Evolutionary conservation across 92 coral and sea anemone species (phyloP), one percentile per base, ranked within the genome.

Genomic region (Desmophyllum pertusum): DNA sequence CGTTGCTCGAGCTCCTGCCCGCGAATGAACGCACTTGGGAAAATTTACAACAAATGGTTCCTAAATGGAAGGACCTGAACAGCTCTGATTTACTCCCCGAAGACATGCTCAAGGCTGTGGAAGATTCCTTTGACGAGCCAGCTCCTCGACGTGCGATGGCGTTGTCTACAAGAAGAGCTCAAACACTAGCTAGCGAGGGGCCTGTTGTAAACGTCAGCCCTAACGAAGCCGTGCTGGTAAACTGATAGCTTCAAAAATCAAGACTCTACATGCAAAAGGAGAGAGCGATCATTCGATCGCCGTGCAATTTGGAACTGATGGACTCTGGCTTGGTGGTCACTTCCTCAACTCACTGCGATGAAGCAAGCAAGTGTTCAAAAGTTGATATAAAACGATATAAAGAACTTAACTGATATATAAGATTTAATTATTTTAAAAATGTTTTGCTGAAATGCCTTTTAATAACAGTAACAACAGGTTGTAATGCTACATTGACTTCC

Each of bases 11-110:
- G 42, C 66, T 42, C 76, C 50, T 89, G 72, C 84, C 89, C n/a
- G 25, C 65, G 0, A 30, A 65, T 21, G 80, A 89, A 48, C 92
- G 89, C 55, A 73, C 78, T 30, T 89, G 92, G 92, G 87, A 85
- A 38, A 89, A 85, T 77, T n/a, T 89, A 36, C 78, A 80, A 85
- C 70, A 86, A 74, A 89, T 89, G 92, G 45, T 89, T 51, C 92
- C 89, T 0, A 51, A 79, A 65, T 89, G 89, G 92, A 80, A 79
- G 57, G 73, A 80, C 86, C 82, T 38, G 57, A 73, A 40, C 64
- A 73, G 83, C 52, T 80, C 92, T 29, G 78, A 85, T 36, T 23
- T 50, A 57, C 92, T 89, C 42, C 70, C 92, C 45, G 39, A 80
- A 27, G 55, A 41, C 71, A 79, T 80, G 67, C 89, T 85, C 42